phyloP scores from a whole-genome alignment of 2,888 invertebrate genomes.

The Theretra japonica region DNA sequence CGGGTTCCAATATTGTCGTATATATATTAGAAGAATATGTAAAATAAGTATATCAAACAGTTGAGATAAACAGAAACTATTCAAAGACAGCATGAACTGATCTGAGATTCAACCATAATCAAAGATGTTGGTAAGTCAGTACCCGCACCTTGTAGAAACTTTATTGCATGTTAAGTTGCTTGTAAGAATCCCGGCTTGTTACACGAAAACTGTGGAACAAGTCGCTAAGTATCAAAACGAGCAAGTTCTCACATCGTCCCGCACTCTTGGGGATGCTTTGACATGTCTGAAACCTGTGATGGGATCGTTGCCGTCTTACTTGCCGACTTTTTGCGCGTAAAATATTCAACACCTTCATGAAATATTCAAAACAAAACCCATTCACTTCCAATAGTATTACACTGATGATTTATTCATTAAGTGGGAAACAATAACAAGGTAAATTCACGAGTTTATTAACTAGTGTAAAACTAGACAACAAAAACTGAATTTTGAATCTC shows the following conservation, averaged over 20 bases:
- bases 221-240: constrained; percentile 52
- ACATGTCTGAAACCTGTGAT: constrained; percentile 43
- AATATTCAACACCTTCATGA: constrained; percentile 29
- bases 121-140: constrained; percentile 21
- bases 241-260: constrained; percentile 46
- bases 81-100: background rate
- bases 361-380: constrained; percentile 25
- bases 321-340: constrained; percentile 34
- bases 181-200: constrained; percentile 46
- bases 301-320: constrained; percentile 36
- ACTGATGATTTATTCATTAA: constrained; percentile 2
- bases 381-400: constrained; percentile 6
- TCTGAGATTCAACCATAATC: background rate
- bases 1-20: too few relatives aligned
- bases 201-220: constrained; percentile 47
- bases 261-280: constrained; percentile 47
- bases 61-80: background rate
- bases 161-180: constrained; percentile 44
- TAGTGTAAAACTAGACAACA: background rate
- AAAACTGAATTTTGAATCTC: background rate
- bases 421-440: background rate
- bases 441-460: background rate
- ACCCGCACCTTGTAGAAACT: constrained; percentile 39
- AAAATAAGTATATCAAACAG: background rate
- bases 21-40: background rate